Conservation (phyloP, 2,888 invertebrate species). For the Osedax fenrisi region DNA sequence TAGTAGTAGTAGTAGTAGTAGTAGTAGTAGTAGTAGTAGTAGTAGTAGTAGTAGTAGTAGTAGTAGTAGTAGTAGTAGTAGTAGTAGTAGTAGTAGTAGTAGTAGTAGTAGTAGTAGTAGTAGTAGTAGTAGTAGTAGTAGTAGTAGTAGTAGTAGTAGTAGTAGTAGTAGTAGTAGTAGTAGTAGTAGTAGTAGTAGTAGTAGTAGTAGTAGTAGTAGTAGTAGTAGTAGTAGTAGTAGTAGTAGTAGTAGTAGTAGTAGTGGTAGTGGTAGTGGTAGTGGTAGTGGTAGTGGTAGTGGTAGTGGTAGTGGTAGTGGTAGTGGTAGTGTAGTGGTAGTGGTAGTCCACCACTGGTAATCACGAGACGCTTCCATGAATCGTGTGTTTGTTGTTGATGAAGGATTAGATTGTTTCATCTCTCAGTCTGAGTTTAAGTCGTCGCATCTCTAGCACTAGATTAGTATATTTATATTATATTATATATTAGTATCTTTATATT, state of each 20-base stretch:
- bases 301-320: not conserved
- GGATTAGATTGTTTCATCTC: no score
- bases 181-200: not conserved
- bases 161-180: not conserved
- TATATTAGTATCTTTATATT: no score
- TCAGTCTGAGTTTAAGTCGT: no score
- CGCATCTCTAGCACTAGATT: no score
- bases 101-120: conserved; percentile 2
- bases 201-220: conserved; percentile 2
- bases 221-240: not conserved
- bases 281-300: not conserved
- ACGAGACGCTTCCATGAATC: no score
- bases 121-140: not conserved
- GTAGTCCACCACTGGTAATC: no score
- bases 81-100: conserved; percentile 2
- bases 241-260: conserved; percentile 2
- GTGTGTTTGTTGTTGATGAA: no score
- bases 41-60: not conserved
- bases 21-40: not conserved
- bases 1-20: not conserved
- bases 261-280: not conserved
- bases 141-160: conserved; percentile 2
- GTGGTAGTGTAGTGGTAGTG: no score
- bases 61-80: conserved; percentile 2
- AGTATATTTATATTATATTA: no score